A percentile compares a stretch with the other conserved stretches of the same genome.
Conservation (phyloP, 2,888 invertebrate genomes). For the Bellardia bayeri region DNA sequence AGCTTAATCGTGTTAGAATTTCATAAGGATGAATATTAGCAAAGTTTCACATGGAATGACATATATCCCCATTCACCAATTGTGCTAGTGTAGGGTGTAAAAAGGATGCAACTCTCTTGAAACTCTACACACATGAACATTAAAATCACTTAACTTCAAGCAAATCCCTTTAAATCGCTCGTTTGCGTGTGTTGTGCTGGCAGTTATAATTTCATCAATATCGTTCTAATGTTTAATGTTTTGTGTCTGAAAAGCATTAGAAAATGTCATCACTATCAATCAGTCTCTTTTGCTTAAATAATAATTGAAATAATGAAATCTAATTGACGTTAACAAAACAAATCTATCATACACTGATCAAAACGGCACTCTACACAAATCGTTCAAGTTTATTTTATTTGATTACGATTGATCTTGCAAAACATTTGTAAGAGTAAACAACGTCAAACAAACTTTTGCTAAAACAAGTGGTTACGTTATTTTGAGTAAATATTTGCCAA, state of each 20-base stretch:
- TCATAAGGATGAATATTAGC: too few relatives aligned
- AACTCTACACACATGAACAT: too few relatives aligned
- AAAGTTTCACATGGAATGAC: too few relatives aligned
- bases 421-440: too few relatives aligned
- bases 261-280: slow-evolving; percentile 28
- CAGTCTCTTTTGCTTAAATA: slow-evolving; percentile 16
- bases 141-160: background rate
- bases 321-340: background rate
- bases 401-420: too few relatives aligned
- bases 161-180: background rate
- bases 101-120: too few relatives aligned
- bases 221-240: background rate
- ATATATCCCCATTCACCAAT: too few relatives aligned
- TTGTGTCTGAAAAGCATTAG: background rate
- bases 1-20: too few relatives aligned
- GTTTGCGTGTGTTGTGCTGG: background rate
- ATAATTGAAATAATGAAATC: background rate
- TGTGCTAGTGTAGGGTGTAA: too few relatives aligned
- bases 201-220: background rate
- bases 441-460: too few relatives aligned
- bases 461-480: too few relatives aligned
- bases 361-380: background rate
- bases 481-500: too few relatives aligned
- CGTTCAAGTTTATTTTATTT: background rate
- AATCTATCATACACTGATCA: background rate